These are phyloP conservation scores for Porites divaricata DNA, from an alignment of 92 coral and sea anemone species.

Conservation along the genomic window DNA sequence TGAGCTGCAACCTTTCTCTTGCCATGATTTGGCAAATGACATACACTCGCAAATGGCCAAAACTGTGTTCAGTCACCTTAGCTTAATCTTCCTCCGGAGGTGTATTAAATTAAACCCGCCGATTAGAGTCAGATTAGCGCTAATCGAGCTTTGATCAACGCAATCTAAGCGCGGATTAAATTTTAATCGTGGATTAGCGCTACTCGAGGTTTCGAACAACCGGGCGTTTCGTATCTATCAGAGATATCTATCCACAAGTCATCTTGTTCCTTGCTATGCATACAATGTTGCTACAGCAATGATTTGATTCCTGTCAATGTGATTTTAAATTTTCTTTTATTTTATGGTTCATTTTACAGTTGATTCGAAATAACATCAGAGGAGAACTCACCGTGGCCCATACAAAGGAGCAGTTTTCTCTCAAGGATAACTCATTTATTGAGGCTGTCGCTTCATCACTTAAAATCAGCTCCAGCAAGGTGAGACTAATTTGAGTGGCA, in stretches of 20 bases:
- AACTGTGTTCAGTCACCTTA: background rate
- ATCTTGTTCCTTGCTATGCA: background rate
- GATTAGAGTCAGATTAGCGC: background rate
- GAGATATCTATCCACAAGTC: background rate
- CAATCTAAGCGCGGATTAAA: constrained; percentile 2
- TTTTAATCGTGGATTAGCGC: constrained; percentile 21
- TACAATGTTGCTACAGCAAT: no score
- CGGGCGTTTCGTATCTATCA: background rate
- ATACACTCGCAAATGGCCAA: no score
- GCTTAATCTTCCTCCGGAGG: constrained; percentile 13
- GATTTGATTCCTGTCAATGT: background rate
- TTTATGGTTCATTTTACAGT: constrained; percentile 42
- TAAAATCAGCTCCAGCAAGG: constrained; percentile 83
- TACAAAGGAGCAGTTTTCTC: constrained; percentile 90
- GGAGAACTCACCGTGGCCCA: constrained; percentile 96
- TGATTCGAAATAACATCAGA: constrained; percentile 82
- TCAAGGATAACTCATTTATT: constrained; percentile 87
- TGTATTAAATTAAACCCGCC: constrained; percentile 17
- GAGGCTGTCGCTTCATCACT: constrained; percentile 91
- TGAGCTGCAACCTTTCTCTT: no score
- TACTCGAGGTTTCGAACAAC: constrained; percentile 18
- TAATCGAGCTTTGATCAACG: constrained; percentile 19
- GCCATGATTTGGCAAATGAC: no score
- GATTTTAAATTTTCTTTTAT: no score
- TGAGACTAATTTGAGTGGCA: background rate